Evolutionary conservation across 2,113 vertebrate genomes (phyloP).

Genomic region (Nothobranchius kuhntae): DNA sequence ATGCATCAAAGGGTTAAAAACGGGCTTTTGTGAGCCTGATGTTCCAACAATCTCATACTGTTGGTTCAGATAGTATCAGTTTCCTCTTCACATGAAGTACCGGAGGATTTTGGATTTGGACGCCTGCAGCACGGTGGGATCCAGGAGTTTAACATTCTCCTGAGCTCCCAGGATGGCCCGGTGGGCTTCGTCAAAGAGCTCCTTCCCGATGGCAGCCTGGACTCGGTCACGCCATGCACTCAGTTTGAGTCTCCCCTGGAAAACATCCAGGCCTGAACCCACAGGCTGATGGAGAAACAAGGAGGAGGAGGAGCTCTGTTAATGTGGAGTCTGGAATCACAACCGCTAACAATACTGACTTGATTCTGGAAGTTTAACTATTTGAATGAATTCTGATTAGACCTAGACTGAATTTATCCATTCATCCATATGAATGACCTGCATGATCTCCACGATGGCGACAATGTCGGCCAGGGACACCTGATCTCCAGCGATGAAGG

Average conservation of each 20-base stretch:
- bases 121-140: conserved; percentile 53
- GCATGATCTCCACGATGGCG: conserved; percentile 86
- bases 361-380: too few species aligned
- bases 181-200: conserved; percentile 73
- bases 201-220: conserved; percentile 57
- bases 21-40: neutral
- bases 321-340: neutral
- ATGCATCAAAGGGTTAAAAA: too few species aligned
- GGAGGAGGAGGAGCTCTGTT: neutral
- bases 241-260: conserved; percentile 75
- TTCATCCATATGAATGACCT: conserved; percentile 69
- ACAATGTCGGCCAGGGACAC: conserved; percentile 87
- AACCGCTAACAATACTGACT: too few species aligned
- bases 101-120: conserved; percentile 68
- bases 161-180: conserved; percentile 55
- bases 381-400: too few species aligned
- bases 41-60: neutral
- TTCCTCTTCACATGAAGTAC: conserved; percentile 54
- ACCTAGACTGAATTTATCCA: too few species aligned
- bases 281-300: conserved; percentile 67
- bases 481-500: conserved; percentile 78
- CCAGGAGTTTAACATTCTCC: conserved; percentile 46
- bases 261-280: conserved; percentile 75
- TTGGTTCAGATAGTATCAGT: neutral
- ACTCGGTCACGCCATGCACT: conserved; percentile 70